Percentiles rank a stretch among this genome's conserved stretches.
phyloP scores from a whole-genome alignment of 2,113 vertebrate species.

The Nipponia nippon region DNA sequence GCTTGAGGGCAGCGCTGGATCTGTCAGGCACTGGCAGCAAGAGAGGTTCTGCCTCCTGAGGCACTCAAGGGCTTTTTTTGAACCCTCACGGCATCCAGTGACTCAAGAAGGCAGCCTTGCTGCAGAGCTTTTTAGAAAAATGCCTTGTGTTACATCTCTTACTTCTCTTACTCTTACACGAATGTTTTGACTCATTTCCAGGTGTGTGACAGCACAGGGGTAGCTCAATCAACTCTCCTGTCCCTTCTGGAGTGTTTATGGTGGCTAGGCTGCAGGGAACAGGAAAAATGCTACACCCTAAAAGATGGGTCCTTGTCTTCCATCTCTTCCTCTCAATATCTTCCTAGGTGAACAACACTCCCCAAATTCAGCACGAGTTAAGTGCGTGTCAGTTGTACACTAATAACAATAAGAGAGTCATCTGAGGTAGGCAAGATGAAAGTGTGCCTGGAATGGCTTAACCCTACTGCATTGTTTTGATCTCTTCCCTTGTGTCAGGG shows the following conservation, averaged over 20 bases:
- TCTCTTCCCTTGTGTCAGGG: not conserved
- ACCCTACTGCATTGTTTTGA: not conserved
- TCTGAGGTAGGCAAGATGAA: not conserved
- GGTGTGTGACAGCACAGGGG: not conserved
- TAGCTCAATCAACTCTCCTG: not conserved
- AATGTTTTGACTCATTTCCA: not conserved
- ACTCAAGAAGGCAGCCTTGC: not conserved
- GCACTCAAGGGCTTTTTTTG: not conserved
- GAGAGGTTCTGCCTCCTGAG: not conserved
- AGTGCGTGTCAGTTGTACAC: not conserved
- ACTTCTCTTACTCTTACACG: not conserved
- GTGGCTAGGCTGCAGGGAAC: not conserved
- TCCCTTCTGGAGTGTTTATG: not conserved
- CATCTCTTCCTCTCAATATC: not conserved
- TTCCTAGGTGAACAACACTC: not conserved
- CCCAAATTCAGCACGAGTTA: not conserved
- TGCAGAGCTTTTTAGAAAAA: not conserved
- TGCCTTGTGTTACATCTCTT: not conserved
- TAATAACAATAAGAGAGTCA: not conserved
- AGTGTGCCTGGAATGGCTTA: not conserved
- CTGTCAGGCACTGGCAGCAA: not conserved
- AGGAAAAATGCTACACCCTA: not conserved
- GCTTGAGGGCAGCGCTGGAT: not conserved
- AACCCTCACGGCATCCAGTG: not conserved
- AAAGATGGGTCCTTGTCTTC: not conserved